These are phyloP conservation scores for Drosophila subquinaria DNA, from an alignment of 2,888 invertebrate genomes.

Conservation along the genomic window DNA sequence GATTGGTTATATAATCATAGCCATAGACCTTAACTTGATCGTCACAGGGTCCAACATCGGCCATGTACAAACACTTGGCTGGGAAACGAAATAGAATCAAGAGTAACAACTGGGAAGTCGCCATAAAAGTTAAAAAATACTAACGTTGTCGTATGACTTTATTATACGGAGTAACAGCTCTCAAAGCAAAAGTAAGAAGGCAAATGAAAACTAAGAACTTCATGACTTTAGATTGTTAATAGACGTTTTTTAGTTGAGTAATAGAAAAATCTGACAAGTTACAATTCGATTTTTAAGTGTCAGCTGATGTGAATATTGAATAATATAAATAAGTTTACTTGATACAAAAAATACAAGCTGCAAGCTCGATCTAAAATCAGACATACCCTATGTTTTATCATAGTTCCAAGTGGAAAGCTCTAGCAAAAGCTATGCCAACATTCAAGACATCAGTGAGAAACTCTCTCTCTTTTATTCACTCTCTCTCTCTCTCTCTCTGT, in stretches of 20 bases:
- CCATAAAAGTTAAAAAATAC: background rate
- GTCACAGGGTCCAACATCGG: conserved; percentile 56
- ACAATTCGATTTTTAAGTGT: background rate
- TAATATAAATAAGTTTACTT: background rate
- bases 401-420: background rate
- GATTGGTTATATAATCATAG: conserved; percentile 58
- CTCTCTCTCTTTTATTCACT: conserved; percentile 1
- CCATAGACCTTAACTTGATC: conserved; percentile 54
- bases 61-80: conserved; percentile 58
- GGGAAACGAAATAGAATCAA: background rate
- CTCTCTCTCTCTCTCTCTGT: conserved; percentile 8
- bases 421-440: conserved; percentile 10
- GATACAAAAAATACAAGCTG: background rate
- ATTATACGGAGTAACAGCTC: conserved; percentile 8
- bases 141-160: conserved; percentile 35
- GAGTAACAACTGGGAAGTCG: background rate
- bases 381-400: background rate
- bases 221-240: background rate
- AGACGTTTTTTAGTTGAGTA: background rate
- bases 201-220: background rate
- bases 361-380: background rate
- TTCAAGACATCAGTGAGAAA: conserved; percentile 8
- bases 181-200: background rate
- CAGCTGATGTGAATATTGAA: background rate
- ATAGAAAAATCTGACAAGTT: background rate